Evolutionary conservation across 2,888 invertebrate genomes (phyloP).

Genomic region (Tuberolachnus salignus): DNA sequence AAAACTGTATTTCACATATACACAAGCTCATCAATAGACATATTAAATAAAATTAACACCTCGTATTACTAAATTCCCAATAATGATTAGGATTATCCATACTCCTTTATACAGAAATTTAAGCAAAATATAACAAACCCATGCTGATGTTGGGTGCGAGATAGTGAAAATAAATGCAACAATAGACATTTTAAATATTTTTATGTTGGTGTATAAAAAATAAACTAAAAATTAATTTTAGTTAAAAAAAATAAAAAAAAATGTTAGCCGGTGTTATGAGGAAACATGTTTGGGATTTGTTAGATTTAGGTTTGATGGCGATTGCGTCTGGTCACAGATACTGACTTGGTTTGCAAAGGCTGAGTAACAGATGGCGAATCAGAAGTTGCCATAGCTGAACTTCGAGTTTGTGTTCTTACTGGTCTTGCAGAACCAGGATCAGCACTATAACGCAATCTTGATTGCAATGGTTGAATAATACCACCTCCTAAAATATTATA

Average conservation of each 20-base stretch:
- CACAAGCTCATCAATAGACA: constrained; percentile 18
- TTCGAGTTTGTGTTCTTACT: constrained; percentile 51
- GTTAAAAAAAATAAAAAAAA: constrained; percentile 36
- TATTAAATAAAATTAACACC: not conserved
- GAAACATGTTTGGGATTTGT: constrained; percentile 32
- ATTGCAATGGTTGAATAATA: constrained; percentile 49
- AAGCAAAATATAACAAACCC: constrained; percentile 5
- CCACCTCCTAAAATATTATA: constrained; percentile 10
- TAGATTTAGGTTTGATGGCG: constrained; percentile 54
- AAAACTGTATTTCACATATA: not conserved
- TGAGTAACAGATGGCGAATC: constrained; percentile 53
- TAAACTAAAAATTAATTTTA: not conserved
- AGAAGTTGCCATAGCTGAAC: constrained; percentile 52
- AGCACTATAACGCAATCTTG: constrained; percentile 52
- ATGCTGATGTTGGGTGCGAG: constrained; percentile 9
- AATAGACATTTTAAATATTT: not conserved
- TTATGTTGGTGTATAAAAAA: too few relatives aligned
- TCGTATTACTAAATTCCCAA: too few relatives aligned
- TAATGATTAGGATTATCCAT: not conserved
- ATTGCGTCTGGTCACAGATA: constrained; percentile 57
- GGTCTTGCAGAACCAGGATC: constrained; percentile 52
- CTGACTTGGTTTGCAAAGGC: constrained; percentile 56
- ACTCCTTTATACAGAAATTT: constrained; percentile 2
- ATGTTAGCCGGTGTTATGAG: constrained; percentile 35
- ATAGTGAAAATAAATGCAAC: constrained; percentile 25